Base-by-base conservation (phyloP, 2,797 vertebrate species). In the Molossus molossus region DNA sequence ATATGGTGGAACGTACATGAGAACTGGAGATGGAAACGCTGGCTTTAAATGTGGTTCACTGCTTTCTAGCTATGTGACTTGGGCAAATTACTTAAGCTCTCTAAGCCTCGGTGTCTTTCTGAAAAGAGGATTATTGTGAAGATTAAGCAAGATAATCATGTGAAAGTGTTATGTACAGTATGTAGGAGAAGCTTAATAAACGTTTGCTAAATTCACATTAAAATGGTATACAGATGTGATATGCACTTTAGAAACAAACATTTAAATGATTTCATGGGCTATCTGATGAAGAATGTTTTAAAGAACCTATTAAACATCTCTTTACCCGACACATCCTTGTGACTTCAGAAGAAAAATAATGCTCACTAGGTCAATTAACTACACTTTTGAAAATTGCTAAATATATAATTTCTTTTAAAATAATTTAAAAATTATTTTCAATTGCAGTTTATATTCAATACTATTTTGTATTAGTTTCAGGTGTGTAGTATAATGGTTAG, bases 271-370 rank as follows among this genome's bases (percentile, higher is more conserved):
- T 88, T 93, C 55, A 77, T 84, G 55, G 73, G 33, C 25, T 48
- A 7, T 94, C 45, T 88, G 72, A 21, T 79, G 13, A 96, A 95
- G 95, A 17, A 69, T 55, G 14, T 60, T 92, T 88, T 23, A 58
- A 91, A 70, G 81, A 64, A 65, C 12, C 53, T 90, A 90, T 90
- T 96, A 95, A 92, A 79, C 89, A 37, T 53, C 88, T 65, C 87
- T 94, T 96, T 97, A 83, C 15, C 62, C 80, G 70, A 53, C 40
- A 33, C 37, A 60, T 83, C 64, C 81, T 96, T 86, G 94, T 86
- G 85, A 81, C 87, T 95, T 93, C 37, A 81, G 50, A 89, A 91
- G 69, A 95, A 91, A 50, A 23, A n/a, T 60, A 67, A 69, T 57
- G 40, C 75, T 96, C 82, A 92, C 37, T 50, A 70, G 53, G 29